phyloP scores from a whole-genome alignment of 2,797 vertebrate genomes.

The Pangasius sanitwongsei region DNA sequence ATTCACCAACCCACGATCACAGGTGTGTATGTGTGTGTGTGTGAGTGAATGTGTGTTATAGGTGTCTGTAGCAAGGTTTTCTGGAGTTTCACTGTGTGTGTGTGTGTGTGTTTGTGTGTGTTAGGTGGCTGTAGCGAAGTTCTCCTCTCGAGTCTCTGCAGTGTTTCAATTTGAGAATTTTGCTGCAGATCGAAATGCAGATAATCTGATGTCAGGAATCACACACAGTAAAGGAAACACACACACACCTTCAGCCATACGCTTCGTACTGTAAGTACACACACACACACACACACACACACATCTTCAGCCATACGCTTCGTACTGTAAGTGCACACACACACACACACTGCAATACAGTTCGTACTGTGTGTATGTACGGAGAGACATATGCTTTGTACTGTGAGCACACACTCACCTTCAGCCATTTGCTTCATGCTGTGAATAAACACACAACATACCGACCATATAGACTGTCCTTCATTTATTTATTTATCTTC shows the following conservation, averaged over 20 bases:
- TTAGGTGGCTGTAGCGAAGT: constrained; percentile 65
- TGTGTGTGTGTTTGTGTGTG: not conserved
- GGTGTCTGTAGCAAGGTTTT: not conserved
- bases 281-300: not conserved
- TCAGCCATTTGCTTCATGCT: not conserved
- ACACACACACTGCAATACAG: not conserved
- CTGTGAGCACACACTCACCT: too few relatives aligned
- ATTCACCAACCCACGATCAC: constrained; percentile 50
- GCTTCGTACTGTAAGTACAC: constrained; percentile 58
- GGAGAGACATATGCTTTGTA: not conserved
- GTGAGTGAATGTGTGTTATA: not conserved
- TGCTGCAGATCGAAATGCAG: constrained; percentile 27
- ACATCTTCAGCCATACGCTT: not conserved
- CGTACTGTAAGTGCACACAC: too few relatives aligned
- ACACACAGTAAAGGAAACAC: constrained; percentile 55
- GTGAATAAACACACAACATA: too few relatives aligned
- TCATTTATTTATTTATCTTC: too few relatives aligned
- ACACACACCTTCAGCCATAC: constrained; percentile 59
- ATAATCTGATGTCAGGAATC: constrained; percentile 48
- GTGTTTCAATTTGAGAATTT: constrained; percentile 61
- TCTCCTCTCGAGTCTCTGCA: constrained; percentile 43
- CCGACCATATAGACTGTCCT: too few relatives aligned
- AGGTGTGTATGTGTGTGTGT: constrained; percentile 48
- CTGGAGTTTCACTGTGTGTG: not conserved
- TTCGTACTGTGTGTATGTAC: too few relatives aligned